Evolutionary conservation across 2,797 vertebrate genomes (phyloP).

Genomic region (Clamator glandarius): DNA sequence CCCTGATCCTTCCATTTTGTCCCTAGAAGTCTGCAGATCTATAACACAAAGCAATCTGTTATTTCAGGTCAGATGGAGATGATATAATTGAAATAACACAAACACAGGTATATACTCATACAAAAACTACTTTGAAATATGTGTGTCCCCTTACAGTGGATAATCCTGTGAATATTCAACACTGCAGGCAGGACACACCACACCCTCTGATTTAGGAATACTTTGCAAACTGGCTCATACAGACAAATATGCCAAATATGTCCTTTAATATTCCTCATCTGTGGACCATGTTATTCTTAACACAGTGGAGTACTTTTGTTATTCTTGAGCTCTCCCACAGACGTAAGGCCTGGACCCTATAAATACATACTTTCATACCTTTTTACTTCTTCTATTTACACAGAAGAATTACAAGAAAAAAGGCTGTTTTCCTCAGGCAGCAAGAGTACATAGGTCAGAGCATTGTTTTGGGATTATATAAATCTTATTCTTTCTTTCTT

Average conservation of each 20-base stretch:
- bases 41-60: neutral
- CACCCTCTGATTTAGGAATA: neutral
- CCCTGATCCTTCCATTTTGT: neutral
- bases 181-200: neutral
- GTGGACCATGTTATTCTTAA: neutral
- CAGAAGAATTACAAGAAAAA: neutral
- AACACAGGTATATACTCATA: neutral
- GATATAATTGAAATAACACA: neutral
- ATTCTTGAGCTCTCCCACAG: neutral
- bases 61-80: neutral
- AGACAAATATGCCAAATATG: neutral
- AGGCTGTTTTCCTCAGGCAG: neutral
- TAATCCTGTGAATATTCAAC: neutral
- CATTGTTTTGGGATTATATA: neutral
- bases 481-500: neutral
- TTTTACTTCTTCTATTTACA: constrained; percentile 18
- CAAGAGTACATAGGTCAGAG: neutral
- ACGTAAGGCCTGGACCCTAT: neutral
- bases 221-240: neutral
- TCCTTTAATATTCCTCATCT: neutral
- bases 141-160: neutral
- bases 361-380: constrained; percentile 2
- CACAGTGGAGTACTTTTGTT: neutral
- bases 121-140: neutral
- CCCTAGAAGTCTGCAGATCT: neutral